Conservation (phyloP, 2,888 invertebrate species). For the Phengaris arion region DNA sequence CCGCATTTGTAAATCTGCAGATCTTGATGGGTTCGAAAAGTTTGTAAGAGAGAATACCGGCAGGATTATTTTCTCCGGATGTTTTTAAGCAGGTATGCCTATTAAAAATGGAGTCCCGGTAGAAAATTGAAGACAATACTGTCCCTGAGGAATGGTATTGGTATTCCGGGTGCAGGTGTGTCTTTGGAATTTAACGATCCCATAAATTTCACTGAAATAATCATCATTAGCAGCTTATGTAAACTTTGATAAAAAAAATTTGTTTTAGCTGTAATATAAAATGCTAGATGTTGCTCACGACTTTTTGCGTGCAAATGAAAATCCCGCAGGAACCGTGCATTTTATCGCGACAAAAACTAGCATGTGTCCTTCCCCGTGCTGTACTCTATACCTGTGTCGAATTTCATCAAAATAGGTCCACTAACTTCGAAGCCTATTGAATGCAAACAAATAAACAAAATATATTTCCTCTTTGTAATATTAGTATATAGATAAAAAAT, state of each 20-base stretch:
- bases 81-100: neutral
- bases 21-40: neutral
- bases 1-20: neutral
- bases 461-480: too few relatives aligned
- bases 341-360: too few relatives aligned
- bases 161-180: neutral
- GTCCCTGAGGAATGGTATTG: neutral
- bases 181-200: neutral
- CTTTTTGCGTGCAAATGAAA: too few relatives aligned
- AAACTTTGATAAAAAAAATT: neutral
- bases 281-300: too few relatives aligned
- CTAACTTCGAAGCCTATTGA: too few relatives aligned
- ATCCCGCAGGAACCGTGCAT: too few relatives aligned
- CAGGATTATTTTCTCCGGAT: neutral
- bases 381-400: too few relatives aligned
- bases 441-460: too few relatives aligned
- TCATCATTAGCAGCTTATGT: neutral
- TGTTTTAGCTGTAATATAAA: too few relatives aligned
- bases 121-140: neutral
- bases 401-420: too few relatives aligned
- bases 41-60: neutral
- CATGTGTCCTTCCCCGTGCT: too few relatives aligned
- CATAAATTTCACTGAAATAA: neutral
- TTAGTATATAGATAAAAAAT: too few relatives aligned
- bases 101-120: neutral